A percentile compares a stretch with the other conserved stretches of the same genome.
Evolutionary conservation across 1,140 invertebrate genomes (phyloP).

Genomic region (Procambarus virginalis): DNA sequence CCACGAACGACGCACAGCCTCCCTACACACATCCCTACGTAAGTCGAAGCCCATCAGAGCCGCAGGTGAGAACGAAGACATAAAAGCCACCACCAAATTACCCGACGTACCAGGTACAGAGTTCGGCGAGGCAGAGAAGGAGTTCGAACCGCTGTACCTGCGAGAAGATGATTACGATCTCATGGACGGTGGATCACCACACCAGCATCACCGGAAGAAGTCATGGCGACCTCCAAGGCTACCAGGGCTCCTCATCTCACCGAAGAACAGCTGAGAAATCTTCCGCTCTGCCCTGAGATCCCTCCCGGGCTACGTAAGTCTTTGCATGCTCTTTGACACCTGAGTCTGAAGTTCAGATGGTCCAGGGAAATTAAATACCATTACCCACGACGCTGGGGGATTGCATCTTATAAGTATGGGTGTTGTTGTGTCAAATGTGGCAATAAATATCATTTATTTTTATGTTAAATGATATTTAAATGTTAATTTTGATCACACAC

Average conservation of each 20-base stretch:
- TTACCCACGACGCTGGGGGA: no score
- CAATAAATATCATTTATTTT: no score
- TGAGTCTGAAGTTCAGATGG: no score
- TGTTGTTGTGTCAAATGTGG: no score
- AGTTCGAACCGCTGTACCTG: constrained; percentile 8
- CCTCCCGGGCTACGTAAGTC: constrained; percentile 35
- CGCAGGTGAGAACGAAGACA: neutral
- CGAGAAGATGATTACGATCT: constrained; percentile 24
- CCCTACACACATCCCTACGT: neutral
- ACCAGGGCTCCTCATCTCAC: neutral
- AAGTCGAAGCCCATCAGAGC: neutral
- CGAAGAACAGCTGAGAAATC: constrained; percentile 36
- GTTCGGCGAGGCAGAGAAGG: neutral
- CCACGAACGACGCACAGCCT: no score
- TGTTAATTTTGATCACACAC: no score
- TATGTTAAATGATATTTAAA: no score
- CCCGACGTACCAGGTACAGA: neutral
- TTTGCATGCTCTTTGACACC: no score
- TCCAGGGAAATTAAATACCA: no score
- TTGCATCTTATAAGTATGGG: no score
- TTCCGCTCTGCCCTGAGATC: constrained; percentile 50
- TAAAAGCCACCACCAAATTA: neutral
- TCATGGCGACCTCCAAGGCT: neutral
- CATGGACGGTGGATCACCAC: neutral
- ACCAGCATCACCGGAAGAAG: neutral